Conservation (phyloP, 2,113 vertebrate genomes). For the Aepyceros melampus region DNA sequence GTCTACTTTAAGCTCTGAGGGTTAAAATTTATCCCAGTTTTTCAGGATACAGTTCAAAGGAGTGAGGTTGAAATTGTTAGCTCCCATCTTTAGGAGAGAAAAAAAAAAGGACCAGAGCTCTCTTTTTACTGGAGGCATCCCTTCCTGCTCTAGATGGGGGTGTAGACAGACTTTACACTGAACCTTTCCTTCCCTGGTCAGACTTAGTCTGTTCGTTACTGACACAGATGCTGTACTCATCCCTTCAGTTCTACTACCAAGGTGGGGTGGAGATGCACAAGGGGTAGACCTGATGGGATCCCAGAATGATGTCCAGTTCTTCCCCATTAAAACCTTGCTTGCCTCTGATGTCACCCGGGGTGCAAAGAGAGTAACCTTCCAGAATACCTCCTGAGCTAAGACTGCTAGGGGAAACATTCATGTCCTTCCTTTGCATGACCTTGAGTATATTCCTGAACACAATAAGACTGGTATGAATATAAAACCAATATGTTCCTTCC, state of each 20-base stretch:
- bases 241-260: too few species aligned
- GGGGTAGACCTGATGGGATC: not conserved
- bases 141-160: not conserved
- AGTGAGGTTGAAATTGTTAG: not conserved
- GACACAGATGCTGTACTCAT: fast-evolving
- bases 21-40: not conserved
- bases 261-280: too few species aligned
- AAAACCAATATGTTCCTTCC: not conserved
- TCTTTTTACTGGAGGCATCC: not conserved
- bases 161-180: not conserved
- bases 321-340: not conserved
- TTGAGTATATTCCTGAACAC: not conserved
- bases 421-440: not conserved
- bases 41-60: not conserved
- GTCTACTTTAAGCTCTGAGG: not conserved
- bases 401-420: not conserved
- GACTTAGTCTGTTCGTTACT: fast-evolving
- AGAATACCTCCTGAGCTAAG: not conserved
- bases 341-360: not conserved
- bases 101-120: fast-evolving
- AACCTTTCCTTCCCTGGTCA: too few species aligned
- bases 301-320: not conserved
- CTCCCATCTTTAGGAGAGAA: not conserved
- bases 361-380: not conserved
- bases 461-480: not conserved